phyloP scores from a whole-genome alignment of 2,888 invertebrate genomes.

The Graphium colonna region DNA sequence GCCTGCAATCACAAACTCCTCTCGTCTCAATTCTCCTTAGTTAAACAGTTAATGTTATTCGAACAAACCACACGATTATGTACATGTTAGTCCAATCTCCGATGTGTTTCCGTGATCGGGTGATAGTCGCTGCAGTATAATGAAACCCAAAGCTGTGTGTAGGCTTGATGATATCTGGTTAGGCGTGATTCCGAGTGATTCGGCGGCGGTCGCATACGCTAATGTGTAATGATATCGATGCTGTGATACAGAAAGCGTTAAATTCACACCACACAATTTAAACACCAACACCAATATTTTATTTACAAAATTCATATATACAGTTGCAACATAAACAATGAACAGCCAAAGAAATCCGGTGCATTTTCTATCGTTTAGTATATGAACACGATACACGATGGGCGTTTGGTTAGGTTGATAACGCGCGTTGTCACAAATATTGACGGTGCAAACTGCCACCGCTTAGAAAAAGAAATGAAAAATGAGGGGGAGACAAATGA shows the following conservation, averaged over 20 bases:
- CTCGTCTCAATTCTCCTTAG: conserved; percentile 26
- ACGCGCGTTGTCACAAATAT: no score
- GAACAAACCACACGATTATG: conserved; percentile 30
- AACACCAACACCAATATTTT: conserved; percentile 42
- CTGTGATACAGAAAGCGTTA: conserved; percentile 44
- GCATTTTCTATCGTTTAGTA: background rate
- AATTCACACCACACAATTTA: conserved; percentile 42
- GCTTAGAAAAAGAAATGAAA: no score
- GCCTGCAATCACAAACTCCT: conserved; percentile 60
- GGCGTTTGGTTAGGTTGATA: conserved; percentile 20
- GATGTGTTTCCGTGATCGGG: conserved; percentile 12
- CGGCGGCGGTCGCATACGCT: conserved; percentile 36
- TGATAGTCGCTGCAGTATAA: background rate
- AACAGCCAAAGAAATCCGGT: background rate
- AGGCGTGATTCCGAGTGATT: conserved; percentile 45
- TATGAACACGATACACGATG: background rate
- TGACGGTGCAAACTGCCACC: no score
- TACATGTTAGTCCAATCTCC: conserved; percentile 36
- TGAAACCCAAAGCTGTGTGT: conserved; percentile 32
- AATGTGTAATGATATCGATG: conserved; percentile 37
- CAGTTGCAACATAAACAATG: conserved; percentile 5
- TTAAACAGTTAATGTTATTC: conserved; percentile 28
- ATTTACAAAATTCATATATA: conserved; percentile 31
- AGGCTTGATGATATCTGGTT: conserved; percentile 33
- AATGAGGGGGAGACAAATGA: no score